Evolutionary conservation across 1,140 invertebrate genomes (phyloP).

Genomic region (Polypedilum pembai): DNA sequence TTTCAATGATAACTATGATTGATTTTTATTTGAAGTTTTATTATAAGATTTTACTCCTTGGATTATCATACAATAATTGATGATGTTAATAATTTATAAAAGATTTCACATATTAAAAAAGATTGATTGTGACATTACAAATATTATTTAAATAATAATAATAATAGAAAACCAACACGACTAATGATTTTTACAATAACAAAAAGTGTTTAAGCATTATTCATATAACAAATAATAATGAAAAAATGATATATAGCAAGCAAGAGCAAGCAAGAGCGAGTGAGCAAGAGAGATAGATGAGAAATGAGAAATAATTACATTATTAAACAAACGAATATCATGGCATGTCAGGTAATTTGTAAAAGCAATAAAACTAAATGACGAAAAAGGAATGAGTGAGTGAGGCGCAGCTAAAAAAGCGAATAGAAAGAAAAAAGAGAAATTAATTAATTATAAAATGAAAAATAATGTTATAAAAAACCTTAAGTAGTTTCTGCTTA

Average conservation of each 20-base stretch:
- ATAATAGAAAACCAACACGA: slow-evolving; percentile 1
- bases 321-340: slow-evolving; percentile 28
- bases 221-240: too few species aligned
- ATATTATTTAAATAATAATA: too few species aligned
- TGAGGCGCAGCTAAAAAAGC: not conserved
- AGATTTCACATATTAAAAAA: too few species aligned
- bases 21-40: too few species aligned
- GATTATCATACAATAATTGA: too few species aligned
- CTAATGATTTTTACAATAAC: not conserved
- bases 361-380: slow-evolving; percentile 27
- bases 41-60: too few species aligned
- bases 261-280: too few species aligned
- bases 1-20: too few species aligned
- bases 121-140: too few species aligned
- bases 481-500: slow-evolving; percentile 28
- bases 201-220: too few species aligned
- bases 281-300: not conserved
- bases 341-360: slow-evolving; percentile 27
- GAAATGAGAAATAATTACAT: slow-evolving; percentile 25
- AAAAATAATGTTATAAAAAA: slow-evolving; percentile 29
- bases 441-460: slow-evolving; percentile 29
- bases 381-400: not conserved
- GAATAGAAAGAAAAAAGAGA: not conserved
- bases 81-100: too few species aligned
- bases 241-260: too few species aligned